Evolutionary conservation across 2,113 vertebrate genomes (phyloP), one percentile per base, ranked within the genome.

Genomic region (Ciconia boyciana): DNA sequence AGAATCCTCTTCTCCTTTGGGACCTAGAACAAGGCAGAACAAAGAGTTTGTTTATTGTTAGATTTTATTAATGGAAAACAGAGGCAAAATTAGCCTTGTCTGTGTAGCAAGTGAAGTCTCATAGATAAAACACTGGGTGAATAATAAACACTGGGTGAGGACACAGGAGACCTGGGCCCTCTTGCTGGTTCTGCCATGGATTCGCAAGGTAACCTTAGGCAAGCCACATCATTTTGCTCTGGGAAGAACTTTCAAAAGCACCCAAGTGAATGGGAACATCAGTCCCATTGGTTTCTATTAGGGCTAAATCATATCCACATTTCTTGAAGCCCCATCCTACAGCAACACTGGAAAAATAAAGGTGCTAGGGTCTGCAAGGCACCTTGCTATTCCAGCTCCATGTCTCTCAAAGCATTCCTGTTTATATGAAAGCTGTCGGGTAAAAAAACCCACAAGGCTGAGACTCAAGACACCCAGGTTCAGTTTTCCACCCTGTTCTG

Each of bases 1-100:
- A 98, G 96, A 76, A 98, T 97, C 97, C 99, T 99, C 96, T 98
- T 99, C 54, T 99, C 99, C 96, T 99, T 99, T 9, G 99, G 98
- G 29, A 86, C 98, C 99, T 99, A 22, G 85, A 89, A 82, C 48
- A 81, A 29, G 88, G 90, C 54, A 94, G 71, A 90, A 65, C 57
- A 81, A 52, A 86, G 80, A n/a, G 19, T 18, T 89, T 48, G 55
- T 31, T 96, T 18, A 34, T 31, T 34, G 61, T 10, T 13, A 6
- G 22, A 21, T 46, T 80, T 93, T 46, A 54, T 41, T 32, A 4
- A 81, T n/a, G 70, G 86, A 19, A 75, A 80, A 9, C 48, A 80
- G 69, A 71, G 46, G 74, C 31, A 85, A 64, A 89, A 58, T 58
- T 3, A 85, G 54, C 44, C 57, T 65, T 43, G 68, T 29, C 77